Evolutionary conservation across 2,888 invertebrate genomes (phyloP).

Genomic region (Xestia rhomboidea): DNA sequence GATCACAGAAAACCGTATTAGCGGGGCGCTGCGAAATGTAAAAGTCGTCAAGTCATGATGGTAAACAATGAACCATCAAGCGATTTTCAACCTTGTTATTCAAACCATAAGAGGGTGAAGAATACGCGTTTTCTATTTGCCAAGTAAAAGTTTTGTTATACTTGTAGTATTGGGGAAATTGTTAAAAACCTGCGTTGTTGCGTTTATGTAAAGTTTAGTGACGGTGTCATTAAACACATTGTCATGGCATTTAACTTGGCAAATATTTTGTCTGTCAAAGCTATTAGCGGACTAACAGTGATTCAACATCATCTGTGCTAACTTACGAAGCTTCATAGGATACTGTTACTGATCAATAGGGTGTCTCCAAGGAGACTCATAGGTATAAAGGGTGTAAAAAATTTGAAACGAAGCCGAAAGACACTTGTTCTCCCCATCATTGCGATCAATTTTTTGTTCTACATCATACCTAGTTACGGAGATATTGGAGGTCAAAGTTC

Average conservation of each 20-base stretch:
- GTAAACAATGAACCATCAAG: conserved; percentile 43
- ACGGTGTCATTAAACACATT: neutral
- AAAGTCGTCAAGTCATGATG: conserved; percentile 74
- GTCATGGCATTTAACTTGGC: conserved; percentile 12
- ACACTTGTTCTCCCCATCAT: too few relatives aligned
- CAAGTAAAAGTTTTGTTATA: conserved; percentile 83
- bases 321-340: neutral
- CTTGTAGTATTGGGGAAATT: conserved; percentile 57
- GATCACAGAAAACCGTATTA: conserved; percentile 76
- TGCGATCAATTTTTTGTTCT: too few relatives aligned
- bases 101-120: conserved; percentile 57
- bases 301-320: neutral
- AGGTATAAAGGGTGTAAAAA: neutral
- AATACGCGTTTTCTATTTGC: conserved; percentile 78
- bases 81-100: conserved; percentile 66
- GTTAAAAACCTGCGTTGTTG: conserved; percentile 20
- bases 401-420: too few relatives aligned
- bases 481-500: too few relatives aligned
- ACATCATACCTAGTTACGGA: too few relatives aligned
- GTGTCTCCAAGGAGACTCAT: neutral
- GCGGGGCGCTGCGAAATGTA: conserved; percentile 77
- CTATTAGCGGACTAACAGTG: conserved; percentile 12
- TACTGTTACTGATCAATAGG: neutral
- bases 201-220: conserved; percentile 10
- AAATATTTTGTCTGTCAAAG: neutral